phyloP scores from a whole-genome alignment of 2,113 vertebrate genomes.

The Benthochromis sp. region DNA sequence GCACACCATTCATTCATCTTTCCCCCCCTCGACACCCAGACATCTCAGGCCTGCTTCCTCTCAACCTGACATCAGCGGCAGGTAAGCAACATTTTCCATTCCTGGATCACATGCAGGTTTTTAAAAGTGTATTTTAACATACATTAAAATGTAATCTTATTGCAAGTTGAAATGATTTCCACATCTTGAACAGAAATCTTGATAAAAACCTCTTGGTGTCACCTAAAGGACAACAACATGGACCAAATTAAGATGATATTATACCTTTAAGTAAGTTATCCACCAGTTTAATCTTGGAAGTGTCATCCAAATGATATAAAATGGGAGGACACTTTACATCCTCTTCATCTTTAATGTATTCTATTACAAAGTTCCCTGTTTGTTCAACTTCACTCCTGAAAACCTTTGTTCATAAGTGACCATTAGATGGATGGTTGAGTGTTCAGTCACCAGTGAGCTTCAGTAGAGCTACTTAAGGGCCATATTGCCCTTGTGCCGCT shows the following conservation, averaged over 20 bases:
- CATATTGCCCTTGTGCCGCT: conserved; percentile 5
- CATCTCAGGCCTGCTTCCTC: conserved; percentile 62
- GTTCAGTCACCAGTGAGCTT: conserved; percentile 21
- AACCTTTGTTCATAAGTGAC: conserved; percentile 24
- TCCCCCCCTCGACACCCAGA: conserved; percentile 43
- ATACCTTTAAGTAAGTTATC: conserved; percentile 15
- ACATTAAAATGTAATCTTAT: conserved; percentile 42
- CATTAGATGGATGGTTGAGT: conserved; percentile 40
- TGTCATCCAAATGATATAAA: background rate
- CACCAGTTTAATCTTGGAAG: background rate
- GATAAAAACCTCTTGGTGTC: conserved; percentile 21
- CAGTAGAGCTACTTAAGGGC: background rate
- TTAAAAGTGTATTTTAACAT: conserved; percentile 26
- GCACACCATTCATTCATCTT: conserved; percentile 66
- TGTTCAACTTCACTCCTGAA: conserved; percentile 3
- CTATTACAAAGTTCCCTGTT: background rate
- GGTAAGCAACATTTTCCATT: conserved; percentile 57
- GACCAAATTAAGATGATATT: conserved; percentile 16
- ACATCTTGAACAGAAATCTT: conserved; percentile 20
- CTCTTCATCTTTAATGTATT: background rate
- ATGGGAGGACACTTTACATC: background rate
- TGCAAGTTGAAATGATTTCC: conserved; percentile 26
- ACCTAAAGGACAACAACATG: conserved; percentile 24
- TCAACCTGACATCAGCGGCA: conserved; percentile 60
- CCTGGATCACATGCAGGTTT: background rate